Percentiles rank a stretch among this genome's conserved stretches.
Evolutionary conservation across 2,888 invertebrate species (phyloP).

Genomic region (Euzetes globulus): DNA sequence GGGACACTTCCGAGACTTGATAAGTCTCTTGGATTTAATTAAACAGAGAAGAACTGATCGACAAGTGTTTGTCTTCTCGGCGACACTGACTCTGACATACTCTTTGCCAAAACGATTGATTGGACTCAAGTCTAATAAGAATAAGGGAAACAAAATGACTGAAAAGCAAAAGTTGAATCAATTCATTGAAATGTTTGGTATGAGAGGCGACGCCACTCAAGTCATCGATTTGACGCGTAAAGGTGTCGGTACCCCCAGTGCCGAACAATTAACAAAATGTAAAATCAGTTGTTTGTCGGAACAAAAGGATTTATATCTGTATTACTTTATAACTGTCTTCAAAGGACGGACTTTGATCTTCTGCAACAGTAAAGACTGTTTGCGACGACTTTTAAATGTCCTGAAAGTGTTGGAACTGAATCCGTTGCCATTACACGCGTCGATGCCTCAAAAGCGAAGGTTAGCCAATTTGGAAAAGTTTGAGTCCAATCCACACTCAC

Average conservation of each 20-base stretch:
- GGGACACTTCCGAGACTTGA: slow-evolving; percentile 88
- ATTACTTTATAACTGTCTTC: slow-evolving; percentile 81
- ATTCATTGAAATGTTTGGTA: slow-evolving; percentile 68
- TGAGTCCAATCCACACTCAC: slow-evolving; percentile 56
- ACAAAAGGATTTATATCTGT: slow-evolving; percentile 86
- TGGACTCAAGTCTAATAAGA: slow-evolving; percentile 45
- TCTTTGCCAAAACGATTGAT: slow-evolving; percentile 58
- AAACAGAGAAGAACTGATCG: slow-evolving; percentile 71
- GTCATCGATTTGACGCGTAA: slow-evolving; percentile 81
- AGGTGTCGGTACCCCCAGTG: slow-evolving; percentile 43
- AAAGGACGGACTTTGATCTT: slow-evolving; percentile 88
- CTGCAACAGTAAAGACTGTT: slow-evolving; percentile 71
- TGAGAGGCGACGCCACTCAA: slow-evolving; percentile 59
- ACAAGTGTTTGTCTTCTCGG: slow-evolving; percentile 95
- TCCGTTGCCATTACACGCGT: slow-evolving; percentile 62
- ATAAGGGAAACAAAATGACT: slow-evolving; percentile 44
- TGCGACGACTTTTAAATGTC: slow-evolving; percentile 60
- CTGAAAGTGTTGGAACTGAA: slow-evolving; percentile 60
- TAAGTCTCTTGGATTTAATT: slow-evolving; percentile 72
- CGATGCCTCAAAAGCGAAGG: slow-evolving; percentile 87
- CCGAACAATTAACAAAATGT: slow-evolving; percentile 62
- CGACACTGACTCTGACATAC: slow-evolving; percentile 86
- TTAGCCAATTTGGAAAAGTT: slow-evolving; percentile 84
- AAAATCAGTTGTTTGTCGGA: slow-evolving; percentile 64
- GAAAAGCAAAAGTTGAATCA: slow-evolving; percentile 36